Evolutionary conservation across 2,888 invertebrate species (phyloP), one percentile per base, ranked within the genome.

Genomic region (Dioctria linearis): DNA sequence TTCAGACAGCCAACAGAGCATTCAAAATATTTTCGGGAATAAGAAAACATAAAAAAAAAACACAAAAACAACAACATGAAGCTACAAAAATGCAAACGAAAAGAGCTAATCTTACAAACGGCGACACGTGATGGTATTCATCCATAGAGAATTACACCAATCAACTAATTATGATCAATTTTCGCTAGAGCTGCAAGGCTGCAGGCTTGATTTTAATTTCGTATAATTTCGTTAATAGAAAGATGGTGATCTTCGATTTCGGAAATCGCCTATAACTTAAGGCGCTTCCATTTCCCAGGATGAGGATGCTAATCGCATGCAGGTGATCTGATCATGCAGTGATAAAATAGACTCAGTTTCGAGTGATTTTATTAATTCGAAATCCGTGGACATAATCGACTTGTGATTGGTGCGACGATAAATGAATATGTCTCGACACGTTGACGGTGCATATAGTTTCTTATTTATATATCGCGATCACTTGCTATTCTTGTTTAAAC

Each of bases 181-280:
- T 78, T 75, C 59, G 40, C 75, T 75, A 57, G 54, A 66, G 82
- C 76, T 75, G 81, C 82, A 80, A 46, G 67, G 25, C 83, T 83
- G 83, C 83, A 43, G 75, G 75, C 59, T 61, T 59, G 39, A 6
- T 3, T 9, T 75, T 75, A 75, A 75, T 75, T 75, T 61, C 43
- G 61, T 75, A 37, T 75, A 75, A 75, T 75, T 59, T 75, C 13
- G 51, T 42, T 75, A 59, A 75, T 75, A 75, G 75, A 75, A 75
- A 75, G 57, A 75, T 75, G 75, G 61, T 61, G 59, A 59, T 75
- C 25, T 4, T 59, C 25, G 37, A 5, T n/a, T 59, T 59, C 37
- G 42, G 43, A 49, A 40, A 75, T 75, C 59, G 9, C 11, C 42
- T 25, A 9, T 65, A 40, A 42, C 59, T 57, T 11, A 37, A 43